Evolutionary conservation across 2,888 invertebrate species (phyloP), one percentile per base, ranked within the genome.

Genomic region (Scotopteryx bipunctaria): DNA sequence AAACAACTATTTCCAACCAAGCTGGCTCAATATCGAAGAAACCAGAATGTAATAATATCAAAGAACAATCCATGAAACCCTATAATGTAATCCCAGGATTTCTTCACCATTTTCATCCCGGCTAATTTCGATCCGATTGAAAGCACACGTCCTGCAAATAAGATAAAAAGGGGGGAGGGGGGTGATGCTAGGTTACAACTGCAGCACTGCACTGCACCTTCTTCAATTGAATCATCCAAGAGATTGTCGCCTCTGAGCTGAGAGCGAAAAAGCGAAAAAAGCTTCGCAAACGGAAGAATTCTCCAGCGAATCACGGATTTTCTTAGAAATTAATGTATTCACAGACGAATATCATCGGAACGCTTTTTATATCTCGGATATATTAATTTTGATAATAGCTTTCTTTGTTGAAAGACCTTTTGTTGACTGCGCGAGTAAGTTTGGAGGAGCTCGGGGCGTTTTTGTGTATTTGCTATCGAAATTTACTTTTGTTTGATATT

Each of bases 181-280:
- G 44, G 48, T 50, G 61, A 64, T 66, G 57, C 55, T 52, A 61
- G 63, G 49, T 63, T 59, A 61, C 61, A 57, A 69, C 62, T 62
- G 62, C 63, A 55, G 29, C 52, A 54, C 53, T 57, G 68, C 63
- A 60, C 59, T 57, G 68, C 63, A 60, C 59, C 57, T 65, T 45
- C 47, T 68, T 61, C 70, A 73, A 79, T 78, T 72, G 80, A 77
- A 78, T 80, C 75, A 76, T 66, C 64, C 66, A 48, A 59, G 66
- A 71, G 71, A 78, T 69, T 73, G 74, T 70, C 75, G 69, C 64
- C 59, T 58, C 53, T 64, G 44, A 55, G 46, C 59, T 45, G 59
- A 59, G 52, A 53, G 49, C 29, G 56, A 62, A 66, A 66, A 60
- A 53, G 23, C 15, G 42, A 15, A 56, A 58, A 57, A 55, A 55